These are phyloP conservation scores for Porites lobata DNA, from an alignment of 92 coral and sea anemone species.

Conservation along the genomic window DNA sequence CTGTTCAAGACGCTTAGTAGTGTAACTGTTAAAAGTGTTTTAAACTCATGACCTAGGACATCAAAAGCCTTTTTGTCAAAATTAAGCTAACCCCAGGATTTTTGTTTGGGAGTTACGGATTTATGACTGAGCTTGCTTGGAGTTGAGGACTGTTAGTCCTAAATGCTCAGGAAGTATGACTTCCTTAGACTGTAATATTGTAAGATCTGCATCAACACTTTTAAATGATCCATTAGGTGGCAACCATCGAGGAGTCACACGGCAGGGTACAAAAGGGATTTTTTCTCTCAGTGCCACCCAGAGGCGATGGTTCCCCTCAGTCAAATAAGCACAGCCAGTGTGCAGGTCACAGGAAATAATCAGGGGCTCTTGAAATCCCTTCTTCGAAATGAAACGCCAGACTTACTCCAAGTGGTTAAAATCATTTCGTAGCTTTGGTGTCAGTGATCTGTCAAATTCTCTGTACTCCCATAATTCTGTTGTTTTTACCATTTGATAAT, in stretches of 20 bases:
- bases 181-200: not conserved
- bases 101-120: too few relatives aligned
- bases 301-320: conserved; percentile 1
- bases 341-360: not conserved
- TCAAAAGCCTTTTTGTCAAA: too few relatives aligned
- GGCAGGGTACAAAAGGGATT: not conserved
- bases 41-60: too few relatives aligned
- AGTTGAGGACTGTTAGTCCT: too few relatives aligned
- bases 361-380: not conserved
- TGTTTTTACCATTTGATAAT: not conserved
- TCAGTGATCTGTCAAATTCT: not conserved
- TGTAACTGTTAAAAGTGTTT: too few relatives aligned
- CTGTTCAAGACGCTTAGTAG: too few relatives aligned
- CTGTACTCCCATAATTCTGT: too few relatives aligned
- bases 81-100: too few relatives aligned
- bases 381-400: not conserved
- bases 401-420: not conserved
- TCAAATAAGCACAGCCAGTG: not conserved
- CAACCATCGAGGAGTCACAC: conserved; percentile 6
- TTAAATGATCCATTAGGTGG: conserved; percentile 4
- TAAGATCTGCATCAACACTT: conserved; percentile 7
- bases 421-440: not conserved
- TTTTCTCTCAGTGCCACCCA: conserved; percentile 9
- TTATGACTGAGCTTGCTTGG: too few relatives aligned
- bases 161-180: too few relatives aligned